Evolutionary conservation across 1,140 invertebrate species (phyloP).

Genomic region (Heliothis virescens): DNA sequence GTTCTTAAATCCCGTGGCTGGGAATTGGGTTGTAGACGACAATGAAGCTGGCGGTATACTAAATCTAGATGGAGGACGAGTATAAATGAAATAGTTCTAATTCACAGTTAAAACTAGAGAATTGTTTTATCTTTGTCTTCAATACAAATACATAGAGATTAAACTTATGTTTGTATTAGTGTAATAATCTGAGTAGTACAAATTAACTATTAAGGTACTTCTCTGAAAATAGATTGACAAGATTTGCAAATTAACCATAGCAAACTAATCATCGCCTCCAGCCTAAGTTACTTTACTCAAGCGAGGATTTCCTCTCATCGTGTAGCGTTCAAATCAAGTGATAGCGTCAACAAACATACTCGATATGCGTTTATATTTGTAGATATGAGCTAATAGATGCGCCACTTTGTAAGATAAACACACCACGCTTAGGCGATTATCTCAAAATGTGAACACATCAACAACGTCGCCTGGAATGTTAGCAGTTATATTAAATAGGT

Average conservation of each 20-base stretch:
- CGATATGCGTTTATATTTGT: slow-evolving; percentile 3
- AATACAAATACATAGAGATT: not conserved
- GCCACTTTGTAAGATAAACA: slow-evolving; percentile 63
- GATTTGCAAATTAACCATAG: too few relatives aligned
- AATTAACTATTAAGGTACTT: too few relatives aligned
- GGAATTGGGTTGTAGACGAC: slow-evolving; percentile 18
- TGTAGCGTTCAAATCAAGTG: slow-evolving; percentile 19
- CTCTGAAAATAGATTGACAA: too few relatives aligned
- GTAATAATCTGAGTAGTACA: too few relatives aligned
- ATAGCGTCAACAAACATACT: slow-evolving; percentile 36
- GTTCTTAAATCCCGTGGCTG: slow-evolving; percentile 5
- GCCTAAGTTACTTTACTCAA: not conserved
- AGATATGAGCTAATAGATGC: slow-evolving; percentile 52
- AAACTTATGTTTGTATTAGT: too few relatives aligned
- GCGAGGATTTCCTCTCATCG: not conserved
- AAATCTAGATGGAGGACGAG: slow-evolving; percentile 17
- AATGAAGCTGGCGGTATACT: not conserved
- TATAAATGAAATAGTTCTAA: slow-evolving; percentile 3
- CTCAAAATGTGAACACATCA: slow-evolving; percentile 54
- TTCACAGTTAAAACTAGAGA: not conserved
- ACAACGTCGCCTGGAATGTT: slow-evolving; percentile 47
- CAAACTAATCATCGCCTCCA: not conserved
- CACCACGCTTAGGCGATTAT: slow-evolving; percentile 49
- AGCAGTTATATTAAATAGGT: slow-evolving; percentile 8
- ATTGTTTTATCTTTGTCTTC: not conserved